phyloP scores from a whole-genome alignment of 2,797 vertebrate genomes.

The Etheostoma nigrum region DNA sequence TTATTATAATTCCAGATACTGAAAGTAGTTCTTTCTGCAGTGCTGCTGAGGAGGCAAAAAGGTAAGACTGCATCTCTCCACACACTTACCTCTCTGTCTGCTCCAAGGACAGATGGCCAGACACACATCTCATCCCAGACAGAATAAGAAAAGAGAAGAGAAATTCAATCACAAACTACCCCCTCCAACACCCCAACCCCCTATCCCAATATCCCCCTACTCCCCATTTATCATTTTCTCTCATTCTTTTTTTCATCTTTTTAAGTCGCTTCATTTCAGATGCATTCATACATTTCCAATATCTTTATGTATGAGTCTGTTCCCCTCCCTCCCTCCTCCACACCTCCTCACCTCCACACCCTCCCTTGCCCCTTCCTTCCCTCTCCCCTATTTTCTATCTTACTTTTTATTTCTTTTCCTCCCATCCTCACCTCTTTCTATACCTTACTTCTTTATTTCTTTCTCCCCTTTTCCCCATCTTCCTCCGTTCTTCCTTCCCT shows the following conservation, averaged over 20 bases:
- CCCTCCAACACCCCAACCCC: not conserved
- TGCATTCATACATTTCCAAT: constrained; percentile 89
- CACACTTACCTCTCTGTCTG: constrained; percentile 59
- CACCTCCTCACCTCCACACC: constrained; percentile 12
- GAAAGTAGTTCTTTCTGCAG: constrained; percentile 46
- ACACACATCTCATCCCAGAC: constrained; percentile 66
- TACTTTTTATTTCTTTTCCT: constrained; percentile 48
- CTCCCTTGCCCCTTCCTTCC: constrained; percentile 21
- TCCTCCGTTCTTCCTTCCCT: constrained; percentile 66
- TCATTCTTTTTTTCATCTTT: constrained; percentile 73
- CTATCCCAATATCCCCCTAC: constrained; percentile 47
- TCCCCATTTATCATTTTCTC: constrained; percentile 67
- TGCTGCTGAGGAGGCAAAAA: constrained; percentile 64
- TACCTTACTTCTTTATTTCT: constrained; percentile 23
- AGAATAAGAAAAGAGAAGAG: constrained; percentile 58
- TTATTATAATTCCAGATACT: not conserved
- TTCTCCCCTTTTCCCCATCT: constrained; percentile 42
- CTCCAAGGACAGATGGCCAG: constrained; percentile 76
- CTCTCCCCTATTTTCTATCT: constrained; percentile 19
- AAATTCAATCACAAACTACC: constrained; percentile 68
- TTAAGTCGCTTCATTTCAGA: constrained; percentile 85
- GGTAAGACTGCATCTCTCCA: constrained; percentile 69
- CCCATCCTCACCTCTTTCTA: constrained; percentile 44
- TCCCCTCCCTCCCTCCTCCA: constrained; percentile 28
- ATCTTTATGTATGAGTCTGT: constrained; percentile 88